Conservation (phyloP, 2,888 invertebrate genomes). For the Mythimna pallens region DNA sequence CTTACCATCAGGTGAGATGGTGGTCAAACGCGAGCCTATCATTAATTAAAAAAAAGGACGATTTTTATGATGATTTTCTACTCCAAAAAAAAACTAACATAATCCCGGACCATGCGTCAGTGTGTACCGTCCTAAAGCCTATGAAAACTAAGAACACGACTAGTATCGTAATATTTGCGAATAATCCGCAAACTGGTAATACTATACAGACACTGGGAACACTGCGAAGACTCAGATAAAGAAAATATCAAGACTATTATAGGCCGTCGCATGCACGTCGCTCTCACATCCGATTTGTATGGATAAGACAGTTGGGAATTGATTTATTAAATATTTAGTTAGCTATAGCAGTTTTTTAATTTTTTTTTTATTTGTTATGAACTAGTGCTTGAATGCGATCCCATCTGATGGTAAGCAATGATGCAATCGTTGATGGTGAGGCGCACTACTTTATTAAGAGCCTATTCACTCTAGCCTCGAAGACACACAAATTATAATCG, state of each 20-base stretch:
- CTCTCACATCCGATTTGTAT: slow-evolving; percentile 69
- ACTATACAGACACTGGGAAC: slow-evolving; percentile 79
- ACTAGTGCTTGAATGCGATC: too few species aligned
- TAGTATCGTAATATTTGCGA: slow-evolving; percentile 83
- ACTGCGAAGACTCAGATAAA: slow-evolving; percentile 85
- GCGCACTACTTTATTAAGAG: too few species aligned
- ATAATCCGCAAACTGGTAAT: slow-evolving; percentile 89
- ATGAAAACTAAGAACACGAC: slow-evolving; percentile 72
- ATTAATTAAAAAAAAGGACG: too few species aligned
- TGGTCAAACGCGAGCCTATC: too few species aligned
- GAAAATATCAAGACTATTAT: slow-evolving; percentile 90
- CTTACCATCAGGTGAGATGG: too few species aligned
- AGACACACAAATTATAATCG: too few species aligned
- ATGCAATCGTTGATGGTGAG: too few species aligned
- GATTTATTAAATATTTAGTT: background rate
- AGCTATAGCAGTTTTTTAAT: too few species aligned
- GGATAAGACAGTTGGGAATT: slow-evolving; percentile 64
- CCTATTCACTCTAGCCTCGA: too few species aligned
- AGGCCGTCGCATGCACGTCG: slow-evolving; percentile 87
- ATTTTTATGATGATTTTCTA: too few species aligned
- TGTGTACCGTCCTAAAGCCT: slow-evolving; percentile 60
- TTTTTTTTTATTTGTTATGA: too few species aligned
- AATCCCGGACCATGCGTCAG: slow-evolving; percentile 18
- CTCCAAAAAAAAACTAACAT: background rate
- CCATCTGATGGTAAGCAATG: too few species aligned